phyloP scores from a whole-genome alignment of 2,888 invertebrate genomes.

The Cloeon dipterum region DNA sequence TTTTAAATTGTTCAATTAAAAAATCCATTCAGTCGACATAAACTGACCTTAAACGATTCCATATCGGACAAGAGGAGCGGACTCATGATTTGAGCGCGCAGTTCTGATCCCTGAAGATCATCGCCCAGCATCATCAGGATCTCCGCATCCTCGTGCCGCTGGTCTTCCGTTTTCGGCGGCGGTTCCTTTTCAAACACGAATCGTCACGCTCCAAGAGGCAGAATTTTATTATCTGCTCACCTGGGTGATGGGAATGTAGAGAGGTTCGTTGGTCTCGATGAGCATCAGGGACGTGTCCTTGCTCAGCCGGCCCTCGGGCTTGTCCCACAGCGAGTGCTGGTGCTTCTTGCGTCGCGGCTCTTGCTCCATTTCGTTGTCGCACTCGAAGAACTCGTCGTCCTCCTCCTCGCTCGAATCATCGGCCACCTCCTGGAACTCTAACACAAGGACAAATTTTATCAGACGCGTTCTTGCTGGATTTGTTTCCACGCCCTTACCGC shows the following conservation, averaged over 20 bases:
- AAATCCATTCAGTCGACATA: too few relatives aligned
- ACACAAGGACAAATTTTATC: not conserved
- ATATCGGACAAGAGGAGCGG: constrained; percentile 88
- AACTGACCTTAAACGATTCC: constrained; percentile 83
- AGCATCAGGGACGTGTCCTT: constrained; percentile 42
- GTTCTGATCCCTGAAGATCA: constrained; percentile 56
- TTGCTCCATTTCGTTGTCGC: constrained; percentile 9
- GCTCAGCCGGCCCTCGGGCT: constrained; percentile 44
- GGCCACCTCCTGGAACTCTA: constrained; percentile 1
- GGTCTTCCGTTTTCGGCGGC: constrained; percentile 93
- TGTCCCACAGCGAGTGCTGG: constrained; percentile 28
- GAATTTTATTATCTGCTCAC: constrained; percentile 10
- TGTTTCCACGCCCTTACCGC: not conserved
- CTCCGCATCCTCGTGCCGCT: constrained; percentile 80
- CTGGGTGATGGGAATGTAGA: constrained; percentile 60
- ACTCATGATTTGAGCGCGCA: constrained; percentile 84
- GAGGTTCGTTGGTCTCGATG: constrained; percentile 38
- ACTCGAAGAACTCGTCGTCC: constrained; percentile 66
- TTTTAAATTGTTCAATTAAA: too few relatives aligned
- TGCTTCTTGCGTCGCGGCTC: constrained; percentile 16
- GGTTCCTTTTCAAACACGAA: constrained; percentile 37
- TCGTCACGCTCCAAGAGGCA: not conserved
- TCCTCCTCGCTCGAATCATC: constrained; percentile 16
- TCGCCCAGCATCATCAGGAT: constrained; percentile 72
- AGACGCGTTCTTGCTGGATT: not conserved